A percentile compares a stretch with the other conserved stretches of the same genome.
Evolutionary conservation across 2,113 vertebrate genomes (phyloP).

Genomic region (Clarias gariepinus): DNA sequence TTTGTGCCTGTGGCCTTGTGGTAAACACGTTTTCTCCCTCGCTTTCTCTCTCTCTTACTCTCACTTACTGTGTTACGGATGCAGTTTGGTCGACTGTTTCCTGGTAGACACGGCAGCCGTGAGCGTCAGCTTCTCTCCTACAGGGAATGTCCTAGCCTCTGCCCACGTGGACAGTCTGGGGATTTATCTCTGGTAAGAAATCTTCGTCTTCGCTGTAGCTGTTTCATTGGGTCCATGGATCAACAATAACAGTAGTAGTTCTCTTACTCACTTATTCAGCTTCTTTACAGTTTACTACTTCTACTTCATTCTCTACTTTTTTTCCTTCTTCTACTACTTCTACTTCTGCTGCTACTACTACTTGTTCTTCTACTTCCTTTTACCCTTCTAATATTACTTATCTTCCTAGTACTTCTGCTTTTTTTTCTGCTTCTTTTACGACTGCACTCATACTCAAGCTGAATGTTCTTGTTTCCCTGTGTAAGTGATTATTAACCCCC

Average conservation of each 20-base stretch:
- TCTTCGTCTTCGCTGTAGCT: not conserved
- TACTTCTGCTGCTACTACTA: not conserved
- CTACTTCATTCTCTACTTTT: not conserved
- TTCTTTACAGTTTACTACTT: not conserved
- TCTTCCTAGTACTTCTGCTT: not conserved
- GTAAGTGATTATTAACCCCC: not conserved
- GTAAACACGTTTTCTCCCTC: constrained; percentile 7
- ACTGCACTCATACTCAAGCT: too few relatives aligned
- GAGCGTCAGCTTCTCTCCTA: constrained; percentile 87
- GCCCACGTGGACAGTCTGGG: constrained; percentile 91
- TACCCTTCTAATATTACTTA: not conserved
- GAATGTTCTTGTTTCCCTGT: not conserved
- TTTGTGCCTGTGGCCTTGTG: constrained; percentile 7
- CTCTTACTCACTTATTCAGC: not conserved
- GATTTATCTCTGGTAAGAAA: constrained; percentile 89
- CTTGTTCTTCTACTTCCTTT: not conserved
- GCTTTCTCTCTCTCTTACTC: constrained; percentile 1
- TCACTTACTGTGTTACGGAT: constrained; percentile 64
- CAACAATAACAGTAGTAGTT: too few relatives aligned
- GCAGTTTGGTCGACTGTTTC: constrained; percentile 87
- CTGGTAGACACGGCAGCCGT: constrained; percentile 84
- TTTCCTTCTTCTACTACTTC: not conserved
- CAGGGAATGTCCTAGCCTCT: constrained; percentile 91
- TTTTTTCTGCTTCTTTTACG: not conserved
- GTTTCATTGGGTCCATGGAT: not conserved